Evolutionary conservation across 2,888 invertebrate genomes (phyloP).

Genomic region (Hedychridium roseum): DNA sequence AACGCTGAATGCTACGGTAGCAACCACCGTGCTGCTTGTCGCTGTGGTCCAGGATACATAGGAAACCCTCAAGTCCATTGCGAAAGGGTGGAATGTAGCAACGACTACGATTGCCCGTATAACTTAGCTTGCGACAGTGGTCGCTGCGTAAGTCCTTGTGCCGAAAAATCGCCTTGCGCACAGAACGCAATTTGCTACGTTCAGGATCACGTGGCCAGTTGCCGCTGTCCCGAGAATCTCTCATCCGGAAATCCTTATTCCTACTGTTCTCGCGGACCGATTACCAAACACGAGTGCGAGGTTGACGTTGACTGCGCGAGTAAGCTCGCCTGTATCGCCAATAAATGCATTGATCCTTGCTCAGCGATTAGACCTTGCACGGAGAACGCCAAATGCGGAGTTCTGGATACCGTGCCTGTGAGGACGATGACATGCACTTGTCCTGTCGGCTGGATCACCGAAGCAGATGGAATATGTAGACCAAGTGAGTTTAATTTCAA

Average conservation of each 20-base stretch:
- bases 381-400: slow-evolving; percentile 78
- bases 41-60: slow-evolving; percentile 77
- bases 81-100: slow-evolving; percentile 79
- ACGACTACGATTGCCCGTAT: slow-evolving; percentile 80
- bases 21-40: slow-evolving; percentile 81
- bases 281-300: slow-evolving; percentile 74
- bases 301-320: slow-evolving; percentile 83
- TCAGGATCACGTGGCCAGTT: slow-evolving; percentile 81
- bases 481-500: slow-evolving; percentile 68
- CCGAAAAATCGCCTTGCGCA: slow-evolving; percentile 76
- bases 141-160: slow-evolving; percentile 83
- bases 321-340: slow-evolving; percentile 81
- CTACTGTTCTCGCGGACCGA: too few species aligned
- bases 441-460: slow-evolving; percentile 84
- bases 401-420: slow-evolving; percentile 85
- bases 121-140: slow-evolving; percentile 77
- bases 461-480: slow-evolving; percentile 80
- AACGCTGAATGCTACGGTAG: slow-evolving; percentile 86
- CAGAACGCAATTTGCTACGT: slow-evolving; percentile 83
- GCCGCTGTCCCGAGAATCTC: slow-evolving; percentile 82
- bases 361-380: slow-evolving; percentile 79
- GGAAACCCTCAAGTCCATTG: slow-evolving; percentile 86
- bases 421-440: slow-evolving; percentile 89
- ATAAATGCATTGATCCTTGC: slow-evolving; percentile 82
- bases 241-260: slow-evolving; percentile 83